phyloP scores from a whole-genome alignment of 2,113 vertebrate species.

The Corvus cornix region DNA sequence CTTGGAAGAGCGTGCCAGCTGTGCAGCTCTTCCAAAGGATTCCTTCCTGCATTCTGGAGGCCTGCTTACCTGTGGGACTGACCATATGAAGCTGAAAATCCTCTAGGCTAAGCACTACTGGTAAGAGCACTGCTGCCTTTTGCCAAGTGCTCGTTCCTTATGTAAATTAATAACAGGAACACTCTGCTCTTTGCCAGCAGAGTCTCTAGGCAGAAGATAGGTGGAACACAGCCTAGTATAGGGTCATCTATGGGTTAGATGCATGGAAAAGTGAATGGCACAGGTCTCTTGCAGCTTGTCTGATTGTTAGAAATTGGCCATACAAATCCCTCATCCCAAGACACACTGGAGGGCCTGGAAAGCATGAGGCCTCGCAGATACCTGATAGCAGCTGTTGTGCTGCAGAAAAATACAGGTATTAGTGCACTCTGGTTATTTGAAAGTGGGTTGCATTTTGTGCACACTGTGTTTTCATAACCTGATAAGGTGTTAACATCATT shows the following conservation, averaged over 20 bases:
- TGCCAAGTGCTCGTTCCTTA: neutral
- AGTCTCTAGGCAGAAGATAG: neutral
- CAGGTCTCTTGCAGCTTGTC: neutral
- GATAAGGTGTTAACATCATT: neutral
- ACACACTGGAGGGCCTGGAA: neutral
- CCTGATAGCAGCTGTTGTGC: neutral
- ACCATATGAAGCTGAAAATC: neutral
- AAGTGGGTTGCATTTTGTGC: neutral
- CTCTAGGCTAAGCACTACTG: neutral
- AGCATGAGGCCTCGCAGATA: neutral
- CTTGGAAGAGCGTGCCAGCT: neutral
- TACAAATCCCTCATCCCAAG: neutral
- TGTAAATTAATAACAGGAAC: neutral
- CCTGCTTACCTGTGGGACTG: neutral
- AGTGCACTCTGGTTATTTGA: neutral
- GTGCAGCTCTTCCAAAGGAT: neutral
- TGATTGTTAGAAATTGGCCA: neutral
- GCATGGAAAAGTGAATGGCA: neutral
- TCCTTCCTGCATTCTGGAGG: neutral
- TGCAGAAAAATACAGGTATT: neutral
- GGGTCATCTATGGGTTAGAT: neutral
- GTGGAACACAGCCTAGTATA: neutral
- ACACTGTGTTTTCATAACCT: neutral
- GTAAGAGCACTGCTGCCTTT: neutral
- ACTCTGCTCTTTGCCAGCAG: neutral